Base-by-base conservation (phyloP, 2,113 vertebrate species). In the Nothoprocta perdicaria region DNA sequence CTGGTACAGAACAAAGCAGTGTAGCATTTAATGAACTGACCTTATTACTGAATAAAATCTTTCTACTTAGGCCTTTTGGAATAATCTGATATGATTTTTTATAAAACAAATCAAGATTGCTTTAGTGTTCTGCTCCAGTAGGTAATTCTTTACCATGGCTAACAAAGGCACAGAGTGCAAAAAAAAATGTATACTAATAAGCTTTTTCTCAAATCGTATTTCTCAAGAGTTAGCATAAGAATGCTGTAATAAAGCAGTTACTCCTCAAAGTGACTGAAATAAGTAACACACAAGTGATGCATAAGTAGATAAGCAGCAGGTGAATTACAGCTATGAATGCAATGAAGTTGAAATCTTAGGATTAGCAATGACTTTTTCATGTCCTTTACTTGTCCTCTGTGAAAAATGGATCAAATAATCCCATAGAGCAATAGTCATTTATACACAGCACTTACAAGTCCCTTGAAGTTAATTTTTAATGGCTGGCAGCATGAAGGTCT, bases 261-360 rank as follows among this genome's bases (percentile, higher is more conserved):
- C 12, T 95, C 62, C 88, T 67, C 48, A 69, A 72, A 74, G 38
- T 92, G 68, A 82, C 55, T 88, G 90, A 94, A 96, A 94, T 94
- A 96, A 96, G 85, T 90, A 95, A 91, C 50, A 91, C 16, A 91
- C 88, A 96, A 95, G 95, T 96, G 90, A 95, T 95, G 67, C 75
- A 95, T 75, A 89, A 93, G 52, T 71, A 93, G 83, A 79, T 80
- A 82, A 83, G 72, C 91, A 83, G 80, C 58, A 71, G 77, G 83
- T 92, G 50, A 33, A 71, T 92, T 93, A 41, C 65, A 92, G 65
- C 58, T 93, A 63, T 91, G 89, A 93, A 95, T 83, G 87, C 55
- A 89, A 23, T 74, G 15, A 78, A 93, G 48, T 78, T 73, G 88
- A 89, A 95, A 86, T 90, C 48, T 83, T 92, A 84, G 58, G 52